phyloP scores from a whole-genome alignment of 2,888 invertebrate species.

The Volucella inflata region DNA sequence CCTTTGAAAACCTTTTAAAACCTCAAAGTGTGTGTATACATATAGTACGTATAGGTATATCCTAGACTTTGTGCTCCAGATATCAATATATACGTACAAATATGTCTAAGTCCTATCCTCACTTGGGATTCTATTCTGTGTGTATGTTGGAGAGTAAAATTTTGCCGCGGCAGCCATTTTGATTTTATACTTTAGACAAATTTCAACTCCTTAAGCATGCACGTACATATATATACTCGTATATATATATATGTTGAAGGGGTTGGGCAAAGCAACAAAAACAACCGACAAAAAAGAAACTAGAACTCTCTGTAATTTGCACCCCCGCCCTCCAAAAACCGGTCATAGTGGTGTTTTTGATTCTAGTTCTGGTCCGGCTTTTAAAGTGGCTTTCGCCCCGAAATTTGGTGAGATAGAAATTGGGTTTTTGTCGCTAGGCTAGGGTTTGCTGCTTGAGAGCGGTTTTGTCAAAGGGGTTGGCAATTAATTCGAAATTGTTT shows the following conservation, averaged over 20 bases:
- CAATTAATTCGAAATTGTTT: conserved; percentile 52
- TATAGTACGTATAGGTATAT: background rate
- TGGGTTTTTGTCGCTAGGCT: conserved; percentile 28
- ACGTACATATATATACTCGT: conserved; percentile 16
- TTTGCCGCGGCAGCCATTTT: conserved; percentile 78
- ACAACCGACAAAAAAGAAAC: conserved; percentile 28
- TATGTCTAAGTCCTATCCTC: conserved; percentile 12
- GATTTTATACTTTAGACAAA: conserved; percentile 76
- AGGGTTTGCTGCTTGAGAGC: background rate
- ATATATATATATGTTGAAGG: conserved; percentile 47
- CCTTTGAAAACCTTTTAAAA: conserved; percentile 78
- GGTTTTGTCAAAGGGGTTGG: background rate
- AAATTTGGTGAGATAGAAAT: conserved; percentile 22
- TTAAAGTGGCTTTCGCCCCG: conserved; percentile 47
- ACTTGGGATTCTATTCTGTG: conserved; percentile 23
- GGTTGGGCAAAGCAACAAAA: conserved; percentile 19
- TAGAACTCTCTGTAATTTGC: conserved; percentile 38
- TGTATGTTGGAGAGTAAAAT: conserved; percentile 54
- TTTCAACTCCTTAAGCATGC: conserved; percentile 62
- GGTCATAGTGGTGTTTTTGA: conserved; percentile 34
- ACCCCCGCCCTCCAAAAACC: conserved; percentile 9
- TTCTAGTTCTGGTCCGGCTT: conserved; percentile 30
- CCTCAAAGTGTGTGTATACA: conserved; percentile 75
- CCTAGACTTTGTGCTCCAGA: conserved; percentile 53
- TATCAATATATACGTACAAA: conserved; percentile 58